A percentile compares a stretch with the other conserved stretches of the same genome.
Evolutionary conservation across 2,113 vertebrate species (phyloP).

Genomic region (Seriola rivoliana): DNA sequence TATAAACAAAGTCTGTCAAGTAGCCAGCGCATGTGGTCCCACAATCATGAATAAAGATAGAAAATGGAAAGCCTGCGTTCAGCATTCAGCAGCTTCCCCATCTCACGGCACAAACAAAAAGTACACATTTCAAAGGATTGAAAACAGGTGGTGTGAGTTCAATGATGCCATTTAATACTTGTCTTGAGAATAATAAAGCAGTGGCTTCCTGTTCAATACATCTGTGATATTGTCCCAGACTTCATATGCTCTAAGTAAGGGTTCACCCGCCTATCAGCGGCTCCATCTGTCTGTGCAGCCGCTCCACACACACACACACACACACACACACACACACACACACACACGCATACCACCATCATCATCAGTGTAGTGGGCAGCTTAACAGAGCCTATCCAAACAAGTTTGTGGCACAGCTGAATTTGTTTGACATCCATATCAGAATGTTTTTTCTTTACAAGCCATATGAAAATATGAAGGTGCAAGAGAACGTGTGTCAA

Average conservation of each 20-base stretch:
- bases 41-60: slow-evolving; percentile 57
- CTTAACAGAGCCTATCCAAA: slow-evolving; percentile 46
- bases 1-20: slow-evolving; percentile 27
- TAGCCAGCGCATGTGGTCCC: slow-evolving; percentile 10
- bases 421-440: slow-evolving; percentile 12
- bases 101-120: not conserved
- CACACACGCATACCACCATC: not conserved
- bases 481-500: not conserved
- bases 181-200: slow-evolving; percentile 57
- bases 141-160: slow-evolving; percentile 60
- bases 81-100: slow-evolving; percentile 18
- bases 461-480: not conserved
- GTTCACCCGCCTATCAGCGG: slow-evolving; percentile 37
- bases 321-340: slow-evolving; percentile 1
- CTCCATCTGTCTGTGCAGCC: slow-evolving; percentile 57
- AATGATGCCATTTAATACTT: slow-evolving; percentile 42
- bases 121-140: slow-evolving; percentile 49
- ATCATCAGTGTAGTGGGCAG: slow-evolving; percentile 18
- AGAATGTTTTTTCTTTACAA: not conserved
- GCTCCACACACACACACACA: not conserved
- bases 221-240: slow-evolving; percentile 37
- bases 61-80: slow-evolving; percentile 17
- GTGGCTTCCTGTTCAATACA: slow-evolving; percentile 33
- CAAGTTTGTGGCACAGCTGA: not conserved
- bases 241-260: slow-evolving; percentile 52